A percentile compares a stretch with the other conserved stretches of the same genome.
Conservation (phyloP, 2,888 invertebrate species). For the Fabriciana adippe region DNA sequence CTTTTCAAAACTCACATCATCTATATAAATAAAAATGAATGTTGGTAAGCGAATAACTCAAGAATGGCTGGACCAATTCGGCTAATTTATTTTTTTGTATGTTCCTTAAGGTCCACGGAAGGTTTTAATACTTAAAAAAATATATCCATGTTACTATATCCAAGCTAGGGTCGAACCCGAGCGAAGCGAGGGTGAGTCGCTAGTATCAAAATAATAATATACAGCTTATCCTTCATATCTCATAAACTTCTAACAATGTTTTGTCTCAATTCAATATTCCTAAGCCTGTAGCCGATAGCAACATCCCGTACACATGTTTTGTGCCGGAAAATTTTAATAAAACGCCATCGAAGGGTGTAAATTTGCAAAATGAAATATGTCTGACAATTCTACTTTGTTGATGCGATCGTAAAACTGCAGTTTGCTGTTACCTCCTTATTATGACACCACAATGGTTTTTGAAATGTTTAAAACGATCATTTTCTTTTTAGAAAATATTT, state of each 20-base stretch:
- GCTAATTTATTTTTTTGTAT: too few relatives aligned
- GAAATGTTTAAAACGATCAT: neutral
- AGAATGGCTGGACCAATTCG: too few relatives aligned
- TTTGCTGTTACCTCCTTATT: slow-evolving; percentile 29
- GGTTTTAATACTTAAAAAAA: too few relatives aligned
- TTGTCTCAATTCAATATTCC: neutral
- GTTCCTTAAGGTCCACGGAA: too few relatives aligned
- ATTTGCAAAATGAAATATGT: slow-evolving; percentile 56
- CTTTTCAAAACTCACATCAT: neutral
- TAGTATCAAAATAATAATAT: neutral
- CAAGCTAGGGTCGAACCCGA: too few relatives aligned
- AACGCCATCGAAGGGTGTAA: slow-evolving; percentile 51
- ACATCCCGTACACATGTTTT: slow-evolving; percentile 50
- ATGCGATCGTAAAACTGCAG: slow-evolving; percentile 42
- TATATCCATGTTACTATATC: too few relatives aligned
- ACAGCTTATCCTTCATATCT: neutral
- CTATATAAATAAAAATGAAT: too few relatives aligned
- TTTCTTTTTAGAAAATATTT: slow-evolving; percentile 1
- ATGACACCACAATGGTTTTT: slow-evolving; percentile 19
- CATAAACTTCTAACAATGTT: neutral
- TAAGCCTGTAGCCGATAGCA: slow-evolving; percentile 31
- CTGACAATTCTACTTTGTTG: slow-evolving; percentile 48
- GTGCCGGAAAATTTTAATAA: slow-evolving; percentile 61
- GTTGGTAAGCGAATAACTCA: too few relatives aligned
- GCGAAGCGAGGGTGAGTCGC: too few relatives aligned